phyloP scores from a whole-genome alignment of 2,888 invertebrate species.

The Diaperis boleti region DNA sequence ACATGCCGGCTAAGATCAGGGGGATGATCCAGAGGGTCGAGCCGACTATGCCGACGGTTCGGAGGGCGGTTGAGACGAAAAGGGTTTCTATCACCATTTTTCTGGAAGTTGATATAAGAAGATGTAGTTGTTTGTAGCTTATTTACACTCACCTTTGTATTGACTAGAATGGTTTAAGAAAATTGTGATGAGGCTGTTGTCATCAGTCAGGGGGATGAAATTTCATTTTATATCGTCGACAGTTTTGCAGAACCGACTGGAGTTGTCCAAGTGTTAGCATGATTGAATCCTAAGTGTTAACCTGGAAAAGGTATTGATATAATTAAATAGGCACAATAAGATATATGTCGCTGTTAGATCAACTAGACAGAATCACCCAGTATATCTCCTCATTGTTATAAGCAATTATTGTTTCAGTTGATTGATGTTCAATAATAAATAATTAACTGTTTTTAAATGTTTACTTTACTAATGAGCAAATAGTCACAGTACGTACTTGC shows the following conservation, averaged over 20 bases:
- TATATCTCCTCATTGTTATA: no score
- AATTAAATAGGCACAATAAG: no score
- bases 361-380: no score
- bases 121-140: constrained; percentile 16
- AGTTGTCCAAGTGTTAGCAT: neutral
- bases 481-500: no score
- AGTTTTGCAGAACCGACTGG: constrained; percentile 1
- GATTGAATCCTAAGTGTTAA: constrained; percentile 7
- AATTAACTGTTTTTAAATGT: no score
- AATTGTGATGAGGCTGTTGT: constrained; percentile 1
- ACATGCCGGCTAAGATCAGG: constrained; percentile 81
- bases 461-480: no score
- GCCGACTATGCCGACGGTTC: constrained; percentile 81
- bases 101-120: constrained; percentile 1
- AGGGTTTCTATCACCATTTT: constrained; percentile 81
- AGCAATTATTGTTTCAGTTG: no score
- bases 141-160: constrained; percentile 42
- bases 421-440: no score
- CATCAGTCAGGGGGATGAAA: constrained; percentile 58
- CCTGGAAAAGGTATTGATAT: no score
- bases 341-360: no score
- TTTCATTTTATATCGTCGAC: constrained; percentile 54
- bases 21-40: constrained; percentile 89
- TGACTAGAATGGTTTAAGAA: constrained; percentile 41
- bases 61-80: constrained; percentile 81